These are phyloP conservation scores for Garrulus glandarius DNA, from an alignment of 2,797 vertebrate genomes.

Conservation along the genomic window DNA sequence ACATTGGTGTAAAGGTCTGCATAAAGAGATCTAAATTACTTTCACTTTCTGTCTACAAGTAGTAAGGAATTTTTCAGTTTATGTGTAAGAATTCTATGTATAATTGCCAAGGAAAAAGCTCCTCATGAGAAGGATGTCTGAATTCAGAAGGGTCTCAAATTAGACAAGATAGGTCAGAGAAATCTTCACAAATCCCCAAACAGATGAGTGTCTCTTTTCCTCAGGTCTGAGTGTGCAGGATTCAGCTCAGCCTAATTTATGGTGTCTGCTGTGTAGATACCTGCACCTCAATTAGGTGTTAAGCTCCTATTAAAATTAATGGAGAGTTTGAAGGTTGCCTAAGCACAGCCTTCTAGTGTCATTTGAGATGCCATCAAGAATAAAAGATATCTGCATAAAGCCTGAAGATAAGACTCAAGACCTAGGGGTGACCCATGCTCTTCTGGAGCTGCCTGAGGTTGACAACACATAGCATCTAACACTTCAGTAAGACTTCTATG, in stretches of 20 bases:
- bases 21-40: not conserved
- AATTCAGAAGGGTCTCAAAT: not conserved
- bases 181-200: not conserved
- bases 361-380: not conserved
- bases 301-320: conserved; percentile 29
- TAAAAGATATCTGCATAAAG: not conserved
- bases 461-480: not conserved
- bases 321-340: not conserved
- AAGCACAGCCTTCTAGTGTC: not conserved
- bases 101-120: not conserved
- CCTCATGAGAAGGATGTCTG: not conserved
- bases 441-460: not conserved
- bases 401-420: not conserved
- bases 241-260: not conserved
- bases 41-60: not conserved
- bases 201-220: not conserved
- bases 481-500: not conserved
- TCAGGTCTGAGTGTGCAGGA: not conserved
- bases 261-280: not conserved
- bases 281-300: not conserved
- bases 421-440: not conserved
- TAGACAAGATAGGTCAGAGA: not conserved
- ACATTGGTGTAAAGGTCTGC: not conserved
- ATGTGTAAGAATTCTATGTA: not conserved
- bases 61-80: not conserved